These are phyloP conservation scores for Thecocarcelia acutangulata DNA, from an alignment of 2,888 invertebrate species.

Conservation along the genomic window DNA sequence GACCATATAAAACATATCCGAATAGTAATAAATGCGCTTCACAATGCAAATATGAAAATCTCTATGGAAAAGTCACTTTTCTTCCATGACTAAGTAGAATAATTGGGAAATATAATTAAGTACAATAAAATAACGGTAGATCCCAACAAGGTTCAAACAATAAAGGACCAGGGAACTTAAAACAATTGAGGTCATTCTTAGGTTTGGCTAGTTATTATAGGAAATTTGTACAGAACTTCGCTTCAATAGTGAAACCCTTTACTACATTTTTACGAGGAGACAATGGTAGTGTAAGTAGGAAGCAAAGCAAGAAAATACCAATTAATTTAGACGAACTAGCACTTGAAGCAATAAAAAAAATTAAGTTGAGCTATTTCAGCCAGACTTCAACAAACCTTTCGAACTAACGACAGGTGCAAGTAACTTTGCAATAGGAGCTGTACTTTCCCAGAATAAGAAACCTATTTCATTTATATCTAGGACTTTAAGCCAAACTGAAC, in stretches of 20 bases:
- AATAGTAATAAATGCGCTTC: no score
- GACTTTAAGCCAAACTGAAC: no score
- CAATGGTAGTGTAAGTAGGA: constrained; percentile 2
- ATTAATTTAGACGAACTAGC: constrained; percentile 10
- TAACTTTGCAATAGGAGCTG: no score
- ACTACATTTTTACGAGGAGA: constrained; percentile 1
- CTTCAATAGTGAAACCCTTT: constrained; percentile 2
- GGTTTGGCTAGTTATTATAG: constrained; percentile 7
- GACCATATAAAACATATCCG: no score
- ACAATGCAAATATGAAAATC: no score
- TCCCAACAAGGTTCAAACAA: constrained; percentile 2
- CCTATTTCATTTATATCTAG: no score
- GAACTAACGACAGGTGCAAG: background rate
- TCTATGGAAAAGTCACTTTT: no score
- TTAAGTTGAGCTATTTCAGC: constrained; percentile 10
- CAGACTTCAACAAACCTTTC: background rate
- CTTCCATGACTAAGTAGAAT: no score
- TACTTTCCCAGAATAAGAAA: no score
- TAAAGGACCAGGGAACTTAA: background rate
- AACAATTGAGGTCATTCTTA: constrained; percentile 8
- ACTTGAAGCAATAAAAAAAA: constrained; percentile 6
- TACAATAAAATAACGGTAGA: constrained; percentile 6
- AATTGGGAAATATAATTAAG: no score
- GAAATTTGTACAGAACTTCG: constrained; percentile 19
- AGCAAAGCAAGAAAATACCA: background rate